Base-by-base conservation (phyloP, 2,113 vertebrate genomes). In the Trachemys scripta region DNA sequence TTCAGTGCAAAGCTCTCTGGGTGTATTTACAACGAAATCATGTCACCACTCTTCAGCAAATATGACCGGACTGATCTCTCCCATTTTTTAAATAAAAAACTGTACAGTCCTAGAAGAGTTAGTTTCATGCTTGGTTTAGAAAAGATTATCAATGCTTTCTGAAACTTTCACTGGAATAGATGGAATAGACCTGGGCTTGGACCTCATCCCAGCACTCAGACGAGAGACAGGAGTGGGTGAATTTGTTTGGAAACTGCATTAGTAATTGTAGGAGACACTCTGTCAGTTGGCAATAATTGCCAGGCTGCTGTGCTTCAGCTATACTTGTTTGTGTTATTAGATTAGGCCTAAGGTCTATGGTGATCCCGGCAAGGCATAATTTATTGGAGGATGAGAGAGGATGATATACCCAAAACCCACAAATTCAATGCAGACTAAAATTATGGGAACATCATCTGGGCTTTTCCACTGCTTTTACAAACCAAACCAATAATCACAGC, bases 81-180 rank as follows among this genome's bases (percentile, higher is more conserved):
- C 29, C 10, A 54, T 76, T 16, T 1, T 2, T 12, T 1, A 72
- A 10, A 2, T 24, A 1, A 1, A 22, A 35, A 76, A 0, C 47
- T 45, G 10, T 49, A 14, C 0, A 9, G 5, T 5, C 47, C 87
- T 29, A 42, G 17, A 25, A 69, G n/a, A 65, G 79, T 0, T 10
- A 27, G 81, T 19, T 1, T 5, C 76, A 14, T 1, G 49, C 80
- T 1, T 13, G 14, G 78, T 7, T 7, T 20, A 27, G 53, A 29
- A 29, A 35, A 84, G 84, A 51, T 3, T 50, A 53, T 1, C 80
- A 79, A 9, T 19, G 16, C 13, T 10, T 31, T 0, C 8, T 2
- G 65, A 22, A 0, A 2, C 0, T 59, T 19, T 22, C 5, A 19
- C 6, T 1, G 59, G 35, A 72, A 13, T 0, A 29, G 29, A 82